Base-by-base conservation (phyloP, 2,113 vertebrate genomes). In the Hippocampus barbouri region DNA sequence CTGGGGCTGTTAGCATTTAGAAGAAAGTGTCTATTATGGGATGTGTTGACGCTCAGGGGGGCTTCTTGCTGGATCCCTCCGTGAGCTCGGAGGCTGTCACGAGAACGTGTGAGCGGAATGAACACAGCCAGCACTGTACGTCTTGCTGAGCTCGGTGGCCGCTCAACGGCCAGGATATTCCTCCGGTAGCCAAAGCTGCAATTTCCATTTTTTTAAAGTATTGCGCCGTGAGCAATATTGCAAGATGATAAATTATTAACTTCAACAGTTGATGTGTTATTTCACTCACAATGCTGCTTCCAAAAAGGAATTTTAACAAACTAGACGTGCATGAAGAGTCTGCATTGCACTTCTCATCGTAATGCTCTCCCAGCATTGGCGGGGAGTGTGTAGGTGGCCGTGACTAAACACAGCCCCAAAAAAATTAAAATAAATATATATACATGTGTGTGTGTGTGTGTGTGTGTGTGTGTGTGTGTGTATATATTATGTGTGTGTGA, bases 1-100 rank as follows among this genome's bases (percentile, higher is more conserved):
- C 82, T 69, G 84, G 77, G 86, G 90, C 83, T 87, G 83, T 89
- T 91, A 89, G 85, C 87, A 89, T 90, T 90, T 87, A 72, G 75
- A 85, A 85, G 83, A 86, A 89, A n/a, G 81, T 83, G 72, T 82
- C 78, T 83, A 83, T 89, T 89, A 86, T 85, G 86, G 86, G 86
- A 84, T 66, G 76, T 89, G 87, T 86, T 87, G 81, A 83, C 51
- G 85, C 89, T 89, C 71, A 74, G 62, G 74, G 87, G 85, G 69
- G 76, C 73, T 82, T 79, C 74, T 69, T 54, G 27, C 68, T 18
- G 23, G 71, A 68, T 85, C 85, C 80, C 85, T 87, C 81, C 71
- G 82, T 82, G 82, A 79, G 84, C 83, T 83, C 10, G 23, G 45
- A 79, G 79, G 79, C 75, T 67, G 70, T 30, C 54, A 54, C 43